Base-by-base conservation (phyloP, 1,140 invertebrate species). In the Frieseomelitta varia region DNA sequence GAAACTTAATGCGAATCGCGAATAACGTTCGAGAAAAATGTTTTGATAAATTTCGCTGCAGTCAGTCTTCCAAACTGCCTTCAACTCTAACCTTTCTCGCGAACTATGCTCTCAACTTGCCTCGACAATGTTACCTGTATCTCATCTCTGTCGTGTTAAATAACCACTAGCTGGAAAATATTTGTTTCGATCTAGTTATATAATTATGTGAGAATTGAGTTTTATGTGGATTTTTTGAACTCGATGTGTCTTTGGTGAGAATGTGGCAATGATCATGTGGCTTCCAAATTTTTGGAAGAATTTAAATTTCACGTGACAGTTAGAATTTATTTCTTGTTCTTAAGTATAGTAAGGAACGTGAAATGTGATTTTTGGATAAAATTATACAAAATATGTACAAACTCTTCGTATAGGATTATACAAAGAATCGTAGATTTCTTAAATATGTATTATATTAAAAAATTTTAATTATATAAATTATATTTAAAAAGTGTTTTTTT, bases 21-120 rank as follows among this genome's bases (percentile, higher is more conserved):
- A n/a, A n/a, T n/a, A n/a, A n/a, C n/a, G n/a, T n/a, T n/a, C n/a
- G 79, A 88, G 65, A 68, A 81, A 71, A 85, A 88, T 82, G 69
- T 82, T 88, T 85, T 85, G 63, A 81, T 67, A 79, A 88, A 88
- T 88, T 88, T 84, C 65, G 77, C 79, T 63, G 86, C 68, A 84
- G 79, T 71, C 88, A 88, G 81, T 82, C 79, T 81, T 85, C 58
- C 65, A 75, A 85, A 85, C 78, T 88, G 39, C 68, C 63, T 85
- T 85, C 58, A 65, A 88, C 68, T 88, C 87, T 85, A 87, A 88
- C 87, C 87, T 76, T 75, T 82, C 34, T 82, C 85, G 73, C 85
- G 77, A 79, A 79, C 80, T 72, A 55, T 63, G 79, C 61, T 61
- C 61, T 61, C 69, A 39, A 51, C 30, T 24, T 80, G 17, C 21